These are phyloP conservation scores for Schizaphis graminum DNA, from an alignment of 2,888 invertebrate genomes.

Conservation along the genomic window DNA sequence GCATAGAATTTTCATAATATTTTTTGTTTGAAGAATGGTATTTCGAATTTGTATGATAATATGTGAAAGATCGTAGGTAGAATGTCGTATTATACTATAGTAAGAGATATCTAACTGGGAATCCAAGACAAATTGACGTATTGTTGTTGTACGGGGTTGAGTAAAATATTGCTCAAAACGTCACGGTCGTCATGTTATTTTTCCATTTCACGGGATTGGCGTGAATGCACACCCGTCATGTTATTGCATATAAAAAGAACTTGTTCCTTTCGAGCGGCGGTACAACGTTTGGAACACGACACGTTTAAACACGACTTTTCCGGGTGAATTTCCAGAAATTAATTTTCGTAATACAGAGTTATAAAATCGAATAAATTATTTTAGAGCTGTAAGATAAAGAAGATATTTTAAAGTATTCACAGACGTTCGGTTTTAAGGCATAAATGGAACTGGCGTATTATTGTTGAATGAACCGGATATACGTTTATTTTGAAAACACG, in stretches of 20 bases:
- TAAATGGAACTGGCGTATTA: not conserved
- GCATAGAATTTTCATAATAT: not conserved
- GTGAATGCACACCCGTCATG: not conserved
- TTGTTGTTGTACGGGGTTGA: not conserved
- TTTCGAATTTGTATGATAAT: not conserved
- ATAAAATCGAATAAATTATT: not conserved
- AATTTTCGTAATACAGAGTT: not conserved
- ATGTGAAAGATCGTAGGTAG: not conserved
- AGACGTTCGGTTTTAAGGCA: not conserved
- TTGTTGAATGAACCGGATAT: not conserved
- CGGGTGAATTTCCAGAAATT: not conserved
- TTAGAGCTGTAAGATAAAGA: not conserved
- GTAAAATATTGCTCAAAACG: not conserved
- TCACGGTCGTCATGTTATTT: not conserved
- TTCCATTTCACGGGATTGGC: not conserved
- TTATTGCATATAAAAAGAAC: not conserved
- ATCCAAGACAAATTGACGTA: not conserved
- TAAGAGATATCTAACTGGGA: not conserved
- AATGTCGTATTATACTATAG: not conserved
- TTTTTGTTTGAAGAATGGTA: not conserved
- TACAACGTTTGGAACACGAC: not conserved
- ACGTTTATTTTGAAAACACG: not conserved
- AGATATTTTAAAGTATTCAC: not conserved
- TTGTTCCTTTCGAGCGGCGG: not conserved
- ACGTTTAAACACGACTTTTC: not conserved